phyloP scores from a whole-genome alignment of 2,113 vertebrate species.

The Rutilus rutilus region DNA sequence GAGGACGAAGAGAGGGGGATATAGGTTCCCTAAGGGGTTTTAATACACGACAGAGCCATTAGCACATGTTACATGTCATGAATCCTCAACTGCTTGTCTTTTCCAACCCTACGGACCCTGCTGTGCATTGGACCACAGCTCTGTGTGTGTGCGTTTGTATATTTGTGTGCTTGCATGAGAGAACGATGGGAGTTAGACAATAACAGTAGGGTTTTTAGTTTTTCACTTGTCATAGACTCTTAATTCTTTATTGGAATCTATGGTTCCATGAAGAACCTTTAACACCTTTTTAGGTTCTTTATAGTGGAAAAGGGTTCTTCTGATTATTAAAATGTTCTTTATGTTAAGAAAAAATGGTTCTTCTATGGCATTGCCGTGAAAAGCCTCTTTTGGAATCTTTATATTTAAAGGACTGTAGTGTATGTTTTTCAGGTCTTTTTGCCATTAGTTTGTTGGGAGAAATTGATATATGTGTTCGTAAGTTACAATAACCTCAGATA shows the following conservation, averaged over 20 bases:
- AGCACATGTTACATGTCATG: conserved; percentile 78
- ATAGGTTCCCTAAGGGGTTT: conserved; percentile 69
- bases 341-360: neutral
- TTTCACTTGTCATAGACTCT: neutral
- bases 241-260: neutral
- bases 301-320: neutral
- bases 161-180: conserved; percentile 9
- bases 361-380: neutral
- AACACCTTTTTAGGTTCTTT: neutral
- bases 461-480: neutral
- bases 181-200: neutral
- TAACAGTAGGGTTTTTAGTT: neutral
- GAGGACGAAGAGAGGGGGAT: conserved; percentile 42
- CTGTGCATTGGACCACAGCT: conserved; percentile 45
- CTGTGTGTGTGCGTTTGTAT: conserved; percentile 25
- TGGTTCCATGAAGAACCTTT: neutral
- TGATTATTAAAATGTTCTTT: neutral
- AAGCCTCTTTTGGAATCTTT: neutral
- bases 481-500: neutral
- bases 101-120: conserved; percentile 55
- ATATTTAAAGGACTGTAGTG: neutral
- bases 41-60: conserved; percentile 72
- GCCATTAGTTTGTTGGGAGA: neutral
- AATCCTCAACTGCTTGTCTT: conserved; percentile 68
- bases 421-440: neutral